Base-by-base conservation (phyloP, 2,888 invertebrate genomes). In the Seira ritae region DNA sequence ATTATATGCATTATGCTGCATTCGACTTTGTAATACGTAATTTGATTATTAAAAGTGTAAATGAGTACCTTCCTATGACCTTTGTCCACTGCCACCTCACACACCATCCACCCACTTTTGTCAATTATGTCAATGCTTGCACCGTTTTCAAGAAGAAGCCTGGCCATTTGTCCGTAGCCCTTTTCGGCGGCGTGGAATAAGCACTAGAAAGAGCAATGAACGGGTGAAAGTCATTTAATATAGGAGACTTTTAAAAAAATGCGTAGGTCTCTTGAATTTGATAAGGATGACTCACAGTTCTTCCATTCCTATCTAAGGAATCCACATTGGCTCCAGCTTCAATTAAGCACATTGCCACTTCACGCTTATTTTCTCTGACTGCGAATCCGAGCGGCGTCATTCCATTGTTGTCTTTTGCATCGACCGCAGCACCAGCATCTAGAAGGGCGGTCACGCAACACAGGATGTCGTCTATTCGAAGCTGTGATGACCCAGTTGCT, bases 141-240 rank as follows among this genome's bases (percentile, higher is more conserved):
- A 19, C 82, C 82, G 10, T 62, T 67, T 17, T 85, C 82, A 20
- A 85, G 23, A n/a, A 85, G 42, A 3, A 82, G 22, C 46, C 76
- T 37, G 1, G 71, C 74, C 60, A 82, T 46, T 71, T 79, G 71
- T 15, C 79, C 79, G 3, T 50, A 72, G 0, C 85, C 85, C 22
- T 68, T 77, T 22, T 85, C 85, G 37, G 85, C 78, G 3, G 85
- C 85, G 55, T 85, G 79, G 37, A 82, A 85, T 19, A 85, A 50
- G 15, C 81, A 81, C 84, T 85, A 55, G 55, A 19, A 70, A 6
- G 22, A 72, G 55, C 19, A 72, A n/a, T 15, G 17, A 20, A n/a
- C n/a, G n/a, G n/a, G n/a, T n/a, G n/a, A n/a, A n/a, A n/a, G n/a
- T n/a, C n/a, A n/a, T n/a, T n/a, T n/a, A n/a, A n/a, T n/a, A n/a